Percentiles rank a stretch among this genome's conserved stretches.
Conservation (phyloP, 2,888 invertebrate species). For the Parnassius glacialis region DNA sequence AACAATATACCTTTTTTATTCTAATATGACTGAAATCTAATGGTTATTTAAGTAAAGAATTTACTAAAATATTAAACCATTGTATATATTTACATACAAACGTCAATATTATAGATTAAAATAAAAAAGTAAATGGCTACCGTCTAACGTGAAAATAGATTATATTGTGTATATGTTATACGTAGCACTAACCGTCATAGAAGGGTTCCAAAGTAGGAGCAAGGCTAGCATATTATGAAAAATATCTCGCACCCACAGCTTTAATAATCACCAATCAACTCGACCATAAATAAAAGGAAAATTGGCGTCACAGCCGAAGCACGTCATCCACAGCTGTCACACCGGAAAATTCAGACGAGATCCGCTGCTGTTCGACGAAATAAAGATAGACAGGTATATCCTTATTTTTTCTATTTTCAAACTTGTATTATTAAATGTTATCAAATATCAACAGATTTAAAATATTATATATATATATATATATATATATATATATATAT, state of each 20-base stretch:
- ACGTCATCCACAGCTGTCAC: conserved; percentile 70
- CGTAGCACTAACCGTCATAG: conserved; percentile 46
- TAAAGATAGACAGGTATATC: conserved; percentile 36
- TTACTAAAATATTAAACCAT: too few species aligned
- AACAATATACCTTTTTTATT: conserved; percentile 51
- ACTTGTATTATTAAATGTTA: too few species aligned
- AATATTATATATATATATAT: too few species aligned
- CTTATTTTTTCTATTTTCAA: too few species aligned
- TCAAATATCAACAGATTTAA: too few species aligned
- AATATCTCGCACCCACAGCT: conserved; percentile 60
- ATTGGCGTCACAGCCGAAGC: conserved; percentile 58
- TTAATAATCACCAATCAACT: conserved; percentile 73
- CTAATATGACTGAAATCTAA: conserved; percentile 47
- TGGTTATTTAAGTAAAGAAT: conserved; percentile 7
- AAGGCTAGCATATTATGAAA: conserved; percentile 55
- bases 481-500: too few species aligned
- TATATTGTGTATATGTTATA: too few species aligned
- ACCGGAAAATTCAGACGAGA: conserved; percentile 49
- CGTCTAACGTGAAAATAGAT: too few species aligned
- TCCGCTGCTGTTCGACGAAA: conserved; percentile 52
- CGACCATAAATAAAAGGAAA: conserved; percentile 72
- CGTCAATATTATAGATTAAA: too few species aligned
- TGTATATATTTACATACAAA: too few species aligned
- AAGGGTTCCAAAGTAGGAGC: conserved; percentile 50
- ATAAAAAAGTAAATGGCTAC: too few species aligned